Evolutionary conservation across 1,140 invertebrate genomes (phyloP), one percentile per base, ranked within the genome.

Genomic region (Zaprionus davidi): DNA sequence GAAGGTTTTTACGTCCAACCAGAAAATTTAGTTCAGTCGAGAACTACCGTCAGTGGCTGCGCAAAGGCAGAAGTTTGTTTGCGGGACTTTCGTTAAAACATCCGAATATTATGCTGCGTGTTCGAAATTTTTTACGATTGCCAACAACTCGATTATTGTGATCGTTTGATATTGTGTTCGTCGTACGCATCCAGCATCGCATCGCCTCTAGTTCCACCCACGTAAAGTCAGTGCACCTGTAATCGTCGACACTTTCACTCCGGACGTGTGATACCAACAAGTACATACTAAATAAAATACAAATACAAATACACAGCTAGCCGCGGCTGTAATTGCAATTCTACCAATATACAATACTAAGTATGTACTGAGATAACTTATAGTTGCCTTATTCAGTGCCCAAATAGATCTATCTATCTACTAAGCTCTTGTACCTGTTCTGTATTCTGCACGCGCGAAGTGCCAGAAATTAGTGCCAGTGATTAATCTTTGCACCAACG

Each of bases 21-120:
- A 91, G 91, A 92, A 92, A 92, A 92, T 91, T 82, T 80, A 85
- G 91, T 92, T 92, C 91, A 92, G 87, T 92, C 87, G 91, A 92
- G 88, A 92, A 92, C 84, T 92, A 92, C 91, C 82, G 84, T 92
- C 90, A 92, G 87, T 92, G 84, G 82, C 91, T 92, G 84, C 88
- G 90, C 90, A 86, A 92, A 92, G 90, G 87, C 84, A 87, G 73
- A 86, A 82, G 83, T 83, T 92, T 80, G 78, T 78, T 92, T 92
- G 84, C 91, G 90, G 90, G 91, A 90, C 79, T 83, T 82, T 85
- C 76, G 73, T 74, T 80, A 80, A 80, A 73, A 53, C 68, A 74
- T 81, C 81, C 76, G 74, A 81, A 78, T 72, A 71, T 71, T 75
- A 71, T 73, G 78, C 53, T 60, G 71, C 71, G 64, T 64, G 57